Base-by-base conservation (phyloP, 1,140 invertebrate genomes). In the Rhyacophila brunnea region DNA sequence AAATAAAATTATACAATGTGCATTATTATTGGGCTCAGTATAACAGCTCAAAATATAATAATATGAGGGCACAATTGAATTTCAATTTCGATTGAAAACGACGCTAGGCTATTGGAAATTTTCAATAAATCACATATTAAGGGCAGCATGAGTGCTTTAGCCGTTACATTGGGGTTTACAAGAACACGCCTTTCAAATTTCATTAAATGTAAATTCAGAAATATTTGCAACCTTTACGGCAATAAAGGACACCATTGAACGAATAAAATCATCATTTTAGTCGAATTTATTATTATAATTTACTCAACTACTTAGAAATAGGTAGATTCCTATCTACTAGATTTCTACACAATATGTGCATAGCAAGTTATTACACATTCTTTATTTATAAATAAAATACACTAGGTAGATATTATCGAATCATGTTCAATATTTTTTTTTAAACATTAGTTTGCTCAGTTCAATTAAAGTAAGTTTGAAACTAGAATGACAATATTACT, bases 191-290 rank as follows among this genome's bases (percentile, higher is more conserved):
- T 53, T 64, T 48, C 38, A 53, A 64, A 60, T 64, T 64, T 64
- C 62, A 64, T 64, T 64, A 64, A 64, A 64, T 64, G 62, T 60
- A 60, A 64, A 64, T 64, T 59, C 42, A 38, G 34, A 53, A 57
- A 51, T 49, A 56, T 50, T 53, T 6, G 11, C 4, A 40, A 40
- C 38, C 11, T 15, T 40, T 5, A 40, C 38, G 3, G n/a, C 15
- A 3, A 40, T n/a, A 40, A 40, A 15, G n/a, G 38, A 40, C n/a
- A 40, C 15, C 11, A 40, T 40, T 13, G 15, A n/a, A 40, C 3
- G 15, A 40, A 13, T 15, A 40, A 40, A 40, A 40, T 13, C 15
- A 40, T 40, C 38, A n/a, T 40, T 6, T n/a, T n/a, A n/a, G n/a
- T n/a, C n/a, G n/a, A n/a, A n/a, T n/a, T n/a, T n/a, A n/a, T n/a